Evolutionary conservation across 1,140 invertebrate genomes (phyloP).

Genomic region (Prorops nasuta): DNA sequence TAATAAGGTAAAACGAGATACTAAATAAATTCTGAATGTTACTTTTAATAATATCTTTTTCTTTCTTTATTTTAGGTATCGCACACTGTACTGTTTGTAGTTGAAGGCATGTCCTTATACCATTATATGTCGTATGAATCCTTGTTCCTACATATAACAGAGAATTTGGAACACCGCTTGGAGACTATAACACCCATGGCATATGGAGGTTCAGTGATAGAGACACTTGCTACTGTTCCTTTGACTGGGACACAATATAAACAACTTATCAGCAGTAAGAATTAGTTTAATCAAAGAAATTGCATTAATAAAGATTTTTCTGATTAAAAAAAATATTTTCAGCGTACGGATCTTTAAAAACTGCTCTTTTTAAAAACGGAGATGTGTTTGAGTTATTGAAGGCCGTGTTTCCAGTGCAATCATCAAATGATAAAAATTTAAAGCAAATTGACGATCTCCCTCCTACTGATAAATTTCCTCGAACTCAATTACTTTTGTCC

Average conservation of each 20-base stretch:
- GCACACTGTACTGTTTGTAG: constrained; percentile 70
- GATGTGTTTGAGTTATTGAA: constrained; percentile 68
- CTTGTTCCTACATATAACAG: constrained; percentile 60
- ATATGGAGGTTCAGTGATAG: constrained; percentile 70
- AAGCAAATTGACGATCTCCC: constrained; percentile 39
- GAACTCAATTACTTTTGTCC: constrained; percentile 77
- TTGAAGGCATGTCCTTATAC: constrained; percentile 75
- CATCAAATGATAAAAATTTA: not conserved
- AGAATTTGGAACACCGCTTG: constrained; percentile 64
- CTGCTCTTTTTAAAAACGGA: constrained; percentile 64
- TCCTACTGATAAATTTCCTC: constrained; percentile 69
- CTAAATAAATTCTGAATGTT: constrained; percentile 5
- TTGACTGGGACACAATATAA: constrained; percentile 68
- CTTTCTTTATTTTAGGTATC: constrained; percentile 34
- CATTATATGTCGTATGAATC: constrained; percentile 70
- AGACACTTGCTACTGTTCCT: constrained; percentile 75
- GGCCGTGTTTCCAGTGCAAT: constrained; percentile 66
- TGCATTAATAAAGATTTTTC: not conserved
- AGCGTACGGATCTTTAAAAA: constrained; percentile 68
- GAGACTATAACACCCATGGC: constrained; percentile 73
- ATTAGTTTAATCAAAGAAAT: not conserved
- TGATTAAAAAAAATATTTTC: constrained; percentile 11
- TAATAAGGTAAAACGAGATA: constrained; percentile 57
- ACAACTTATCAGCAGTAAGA: constrained; percentile 59
- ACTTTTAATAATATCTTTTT: not conserved